phyloP scores from a whole-genome alignment of 2,113 vertebrate genomes.

The Gila orcuttii region DNA sequence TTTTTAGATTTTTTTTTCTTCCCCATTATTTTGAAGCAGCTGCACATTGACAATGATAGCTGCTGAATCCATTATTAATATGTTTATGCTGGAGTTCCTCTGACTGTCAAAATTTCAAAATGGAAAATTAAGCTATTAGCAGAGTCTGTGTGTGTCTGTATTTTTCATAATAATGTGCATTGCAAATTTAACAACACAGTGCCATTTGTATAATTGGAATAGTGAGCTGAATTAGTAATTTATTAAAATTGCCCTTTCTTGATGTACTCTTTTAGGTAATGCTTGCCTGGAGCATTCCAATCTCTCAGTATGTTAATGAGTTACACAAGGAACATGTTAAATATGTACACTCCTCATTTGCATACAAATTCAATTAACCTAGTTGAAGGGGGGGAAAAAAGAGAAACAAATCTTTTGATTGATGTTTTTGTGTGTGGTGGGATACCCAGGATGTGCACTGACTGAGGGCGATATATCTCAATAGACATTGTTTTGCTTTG shows the following conservation, averaged over 20 bases:
- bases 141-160: conserved; percentile 23
- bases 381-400: conserved; percentile 40
- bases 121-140: conserved; percentile 41
- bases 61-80: conserved; percentile 43
- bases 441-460: conserved; percentile 36
- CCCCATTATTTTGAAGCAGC: conserved; percentile 27
- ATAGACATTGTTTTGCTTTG: conserved; percentile 6
- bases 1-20: neutral
- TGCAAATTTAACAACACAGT: conserved; percentile 44
- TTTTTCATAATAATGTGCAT: conserved; percentile 25
- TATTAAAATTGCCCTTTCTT: conserved; percentile 72
- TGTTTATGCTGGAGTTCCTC: conserved; percentile 28
- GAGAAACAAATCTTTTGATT: conserved; percentile 73
- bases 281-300: conserved; percentile 75
- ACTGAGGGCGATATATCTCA: neutral
- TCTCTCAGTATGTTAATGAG: conserved; percentile 80
- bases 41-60: conserved; percentile 30
- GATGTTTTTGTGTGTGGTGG: conserved; percentile 65
- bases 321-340: conserved; percentile 77
- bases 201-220: conserved; percentile 63
- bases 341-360: conserved; percentile 77
- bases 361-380: conserved; percentile 83
- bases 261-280: conserved; percentile 76
- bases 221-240: conserved; percentile 71
- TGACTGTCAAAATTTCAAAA: conserved; percentile 43